A percentile compares a stretch with the other conserved stretches of the same genome.
Conservation (phyloP, 2,797 vertebrate species). For the Brotula barbata region DNA sequence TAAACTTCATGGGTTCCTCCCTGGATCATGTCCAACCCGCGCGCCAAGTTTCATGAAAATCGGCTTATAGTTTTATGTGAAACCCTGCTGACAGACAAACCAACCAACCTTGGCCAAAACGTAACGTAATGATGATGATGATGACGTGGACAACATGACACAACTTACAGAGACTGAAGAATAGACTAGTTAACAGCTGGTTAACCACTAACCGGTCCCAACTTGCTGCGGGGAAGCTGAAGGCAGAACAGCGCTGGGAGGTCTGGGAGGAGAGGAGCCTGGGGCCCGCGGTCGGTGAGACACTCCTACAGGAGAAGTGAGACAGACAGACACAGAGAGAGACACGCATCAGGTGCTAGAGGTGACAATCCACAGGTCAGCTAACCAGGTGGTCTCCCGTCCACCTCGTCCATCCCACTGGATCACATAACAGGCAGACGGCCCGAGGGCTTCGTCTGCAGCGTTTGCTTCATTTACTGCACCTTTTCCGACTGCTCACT, state of each 20-base stretch:
- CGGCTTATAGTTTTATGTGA: too few species aligned
- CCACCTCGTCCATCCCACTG: conserved; percentile 56
- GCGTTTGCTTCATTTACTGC: too few species aligned
- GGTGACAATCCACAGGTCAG: conserved; percentile 70
- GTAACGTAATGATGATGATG: not conserved
- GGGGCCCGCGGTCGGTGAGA: conserved; percentile 56
- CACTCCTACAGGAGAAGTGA: conserved; percentile 51
- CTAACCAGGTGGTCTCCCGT: conserved; percentile 65
- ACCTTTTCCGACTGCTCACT: too few species aligned
- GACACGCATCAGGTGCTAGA: conserved; percentile 63
- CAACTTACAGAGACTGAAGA: too few species aligned
- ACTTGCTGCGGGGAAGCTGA: conserved; percentile 55
- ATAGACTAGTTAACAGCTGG: too few species aligned
- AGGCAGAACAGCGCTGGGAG: conserved; percentile 58
- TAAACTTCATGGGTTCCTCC: too few species aligned
- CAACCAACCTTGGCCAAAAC: too few species aligned
- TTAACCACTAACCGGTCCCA: conserved; percentile 52
- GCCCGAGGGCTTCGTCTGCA: conserved; percentile 34
- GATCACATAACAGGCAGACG: conserved; percentile 11
- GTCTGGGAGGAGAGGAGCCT: conserved; percentile 60
- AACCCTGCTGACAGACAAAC: too few species aligned
- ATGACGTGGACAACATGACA: conserved; percentile 5
- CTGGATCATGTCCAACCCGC: too few species aligned
- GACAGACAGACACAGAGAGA: conserved; percentile 24
- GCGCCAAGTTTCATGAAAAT: too few species aligned